Conservation (phyloP, 2,113 vertebrate genomes). For the Pteruthius melanotis region DNA sequence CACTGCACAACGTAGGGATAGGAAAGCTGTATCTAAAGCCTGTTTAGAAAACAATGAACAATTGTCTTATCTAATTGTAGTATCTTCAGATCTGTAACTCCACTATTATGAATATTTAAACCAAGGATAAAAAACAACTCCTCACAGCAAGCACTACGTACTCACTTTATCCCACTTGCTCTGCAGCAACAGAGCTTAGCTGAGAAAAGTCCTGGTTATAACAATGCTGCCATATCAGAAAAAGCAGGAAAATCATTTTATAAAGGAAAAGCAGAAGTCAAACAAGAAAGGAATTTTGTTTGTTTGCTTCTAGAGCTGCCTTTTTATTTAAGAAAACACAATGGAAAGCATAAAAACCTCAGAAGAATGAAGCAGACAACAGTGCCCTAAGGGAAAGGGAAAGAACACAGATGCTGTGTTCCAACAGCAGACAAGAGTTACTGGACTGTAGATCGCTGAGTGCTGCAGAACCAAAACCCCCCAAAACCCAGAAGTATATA, state of each 20-base stretch:
- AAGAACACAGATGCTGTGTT: neutral
- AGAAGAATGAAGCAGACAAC: slow-evolving; percentile 15
- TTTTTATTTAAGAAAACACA: slow-evolving; percentile 56
- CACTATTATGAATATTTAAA: neutral
- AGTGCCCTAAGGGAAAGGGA: slow-evolving; percentile 19
- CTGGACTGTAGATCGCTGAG: neutral
- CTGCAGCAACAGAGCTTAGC: neutral
- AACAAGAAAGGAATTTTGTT: slow-evolving; percentile 53
- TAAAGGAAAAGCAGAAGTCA: slow-evolving; percentile 9
- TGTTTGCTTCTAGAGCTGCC: slow-evolving; percentile 29
- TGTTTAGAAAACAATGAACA: neutral
- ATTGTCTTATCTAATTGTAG: neutral
- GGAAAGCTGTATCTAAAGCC: neutral
- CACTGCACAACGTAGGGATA: neutral
- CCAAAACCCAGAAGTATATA: neutral
- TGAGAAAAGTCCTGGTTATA: neutral
- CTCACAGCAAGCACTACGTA: neutral
- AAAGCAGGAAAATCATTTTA: neutral
- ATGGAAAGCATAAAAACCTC: slow-evolving; percentile 24
- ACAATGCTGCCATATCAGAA: neutral
- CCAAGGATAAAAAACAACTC: neutral
- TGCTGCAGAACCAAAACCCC: neutral
- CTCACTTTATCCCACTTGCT: neutral
- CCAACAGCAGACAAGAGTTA: neutral
- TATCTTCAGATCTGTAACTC: neutral